Base-by-base conservation (phyloP, 2,113 vertebrate species). In the Saccopteryx leptura region DNA sequence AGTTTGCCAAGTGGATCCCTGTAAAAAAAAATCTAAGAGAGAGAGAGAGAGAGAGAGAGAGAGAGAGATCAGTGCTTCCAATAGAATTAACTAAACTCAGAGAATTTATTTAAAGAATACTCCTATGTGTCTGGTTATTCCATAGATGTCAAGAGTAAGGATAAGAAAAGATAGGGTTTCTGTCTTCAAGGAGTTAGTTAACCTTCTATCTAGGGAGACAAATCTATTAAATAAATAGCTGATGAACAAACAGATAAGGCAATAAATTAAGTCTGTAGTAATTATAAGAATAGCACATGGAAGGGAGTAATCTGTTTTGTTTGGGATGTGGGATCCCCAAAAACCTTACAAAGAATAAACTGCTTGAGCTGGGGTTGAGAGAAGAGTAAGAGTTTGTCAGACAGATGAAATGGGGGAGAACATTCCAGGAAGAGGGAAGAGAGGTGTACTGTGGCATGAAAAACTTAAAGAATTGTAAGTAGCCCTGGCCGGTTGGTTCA, bases 51-150 rank as follows among this genome's bases (percentile, higher is more conserved):
- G 39, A 39, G 39, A 39, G 39, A 39, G 39, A 39, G 39, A 39
- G 39, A 39, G 39, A 39, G 39, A 39, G 61, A 82, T 60, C 33
- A 75, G 10, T 39, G 50, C 26, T 21, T 81, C 54, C 33, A 48
- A 26, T 0, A 93, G 31, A 92, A 88, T 76, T 15, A 58, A 80
- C 54, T 69, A 92, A 83, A 65, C 24, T 83, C 52, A 82, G 19
- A 82, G 19, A 87, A 79, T 87, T 66, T 69, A 95, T 75, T 79
- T 79, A 90, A 92, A 63, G 52, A 26, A 18, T 33, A 10, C 21
- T 84, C 24, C 61, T 48, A 63, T 76, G 54, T 26, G 21, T 90
- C 21, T 83, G 48, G 46, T 87, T 46, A 63, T 87, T 88, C 91
- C n/a, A 58, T 24, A 63, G 26, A 4, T 79, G 21, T 79, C 17